Base-by-base conservation (phyloP, 2,797 vertebrate species). In the Labroides dimidiatus region DNA sequence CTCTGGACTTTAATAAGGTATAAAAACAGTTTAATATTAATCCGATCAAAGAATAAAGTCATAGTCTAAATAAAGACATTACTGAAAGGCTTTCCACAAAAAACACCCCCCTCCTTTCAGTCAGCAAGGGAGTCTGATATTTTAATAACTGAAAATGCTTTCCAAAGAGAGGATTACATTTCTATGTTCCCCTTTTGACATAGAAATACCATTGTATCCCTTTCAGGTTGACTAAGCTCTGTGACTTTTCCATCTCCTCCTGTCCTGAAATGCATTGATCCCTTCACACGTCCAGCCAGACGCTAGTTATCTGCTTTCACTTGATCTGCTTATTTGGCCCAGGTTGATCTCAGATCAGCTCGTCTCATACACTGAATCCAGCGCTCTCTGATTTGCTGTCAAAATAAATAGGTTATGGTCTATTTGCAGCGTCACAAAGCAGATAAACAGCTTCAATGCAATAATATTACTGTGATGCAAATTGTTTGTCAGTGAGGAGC, bases 251-350 rank as follows among this genome's bases (percentile, higher is more conserved):
- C 64, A 76, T 81, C 71, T 82, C 78, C 66, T 71, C 67, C 65
- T 83, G 71, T 87, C 80, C 86, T 87, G 81, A 91, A 87, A 87
- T 81, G 64, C 81, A 88, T 87, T 88, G 89, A 89, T 89, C 85
- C 81, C 78, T 77, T 88, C 81, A 84, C 80, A 87, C 79, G 21
- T 84, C 70, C 80, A 84, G 78, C 80, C 82, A 85, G 82, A 87
- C 64, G 79, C 72, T 78, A 78, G 85, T 86, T 74, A 90, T 88
- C 80, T 87, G 87, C 81, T 85, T 86, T 84, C 55, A 58, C 45
- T 86, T 90, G 80, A 92, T 90, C 90, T 88, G 82, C 84, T 91
- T 86, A 87, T 90, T 88, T 89, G 78, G 77, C 77, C 74, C 72
- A 83, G 80, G 70, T 88, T 86, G 75, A 91, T 86, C 82, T 84